These are phyloP conservation scores for Brachynemurus nebulosus DNA, from an alignment of 2,888 invertebrate genomes.

Conservation along the genomic window DNA sequence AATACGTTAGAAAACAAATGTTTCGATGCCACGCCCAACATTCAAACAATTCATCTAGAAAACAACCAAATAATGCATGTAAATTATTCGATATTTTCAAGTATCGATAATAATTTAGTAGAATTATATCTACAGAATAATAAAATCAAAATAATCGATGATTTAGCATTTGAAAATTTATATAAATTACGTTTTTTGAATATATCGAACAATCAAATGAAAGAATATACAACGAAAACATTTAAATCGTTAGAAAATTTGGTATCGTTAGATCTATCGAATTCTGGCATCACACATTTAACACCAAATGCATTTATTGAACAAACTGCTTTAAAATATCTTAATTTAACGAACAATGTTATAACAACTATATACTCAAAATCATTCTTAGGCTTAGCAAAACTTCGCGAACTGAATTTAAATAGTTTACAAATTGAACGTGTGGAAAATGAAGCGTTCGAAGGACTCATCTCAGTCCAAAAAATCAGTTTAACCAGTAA, in stretches of 20 bases:
- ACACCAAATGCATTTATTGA: background rate
- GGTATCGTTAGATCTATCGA: constrained; percentile 6
- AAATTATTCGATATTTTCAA: background rate
- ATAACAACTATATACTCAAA: background rate
- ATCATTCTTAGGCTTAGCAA: background rate
- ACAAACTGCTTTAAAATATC: background rate
- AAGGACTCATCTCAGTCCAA: constrained; percentile 8
- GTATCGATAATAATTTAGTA: background rate
- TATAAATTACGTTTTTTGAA: constrained; percentile 9
- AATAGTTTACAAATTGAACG: constrained; percentile 1
- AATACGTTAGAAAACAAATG: background rate
- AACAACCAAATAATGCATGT: background rate
- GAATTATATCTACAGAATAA: constrained; percentile 6
- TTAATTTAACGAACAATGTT: background rate
- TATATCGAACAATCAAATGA: constrained; percentile 7
- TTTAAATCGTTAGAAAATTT: constrained; percentile 10
- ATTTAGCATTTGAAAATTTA: constrained; percentile 8
- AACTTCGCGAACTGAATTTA: background rate
- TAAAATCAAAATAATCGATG: constrained; percentile 6
- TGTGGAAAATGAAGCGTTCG: constrained; percentile 7
- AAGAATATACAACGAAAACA: constrained; percentile 1
- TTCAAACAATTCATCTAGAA: background rate
- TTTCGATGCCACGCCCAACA: background rate
- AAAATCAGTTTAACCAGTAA: constrained; percentile 5
- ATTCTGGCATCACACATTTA: constrained; percentile 6